A percentile compares a stretch with the other conserved stretches of the same genome.
These are phyloP conservation scores for Eucidaris tribuloides DNA, from an alignment of 35 echinoderm and acorn worm species.

Conservation along the genomic window DNA sequence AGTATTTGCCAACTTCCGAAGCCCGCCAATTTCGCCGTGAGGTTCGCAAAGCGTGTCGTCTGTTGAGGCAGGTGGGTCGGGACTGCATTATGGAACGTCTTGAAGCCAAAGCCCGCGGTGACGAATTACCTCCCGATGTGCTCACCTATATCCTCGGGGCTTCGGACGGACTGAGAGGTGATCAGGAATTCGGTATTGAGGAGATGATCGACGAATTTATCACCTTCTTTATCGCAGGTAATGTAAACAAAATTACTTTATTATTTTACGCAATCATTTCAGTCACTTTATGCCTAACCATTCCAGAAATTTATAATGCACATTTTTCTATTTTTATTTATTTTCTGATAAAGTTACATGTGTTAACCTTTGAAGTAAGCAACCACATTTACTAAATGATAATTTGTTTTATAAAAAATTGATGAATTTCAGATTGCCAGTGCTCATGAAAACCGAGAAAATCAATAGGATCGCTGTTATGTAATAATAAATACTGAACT, in stretches of 20 bases:
- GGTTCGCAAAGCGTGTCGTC: background rate
- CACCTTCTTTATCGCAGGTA: conserved; percentile 75
- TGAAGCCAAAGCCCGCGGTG: conserved; percentile 19
- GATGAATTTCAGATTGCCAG: too few relatives aligned
- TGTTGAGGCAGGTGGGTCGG: conserved; percentile 32
- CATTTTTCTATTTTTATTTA: background rate
- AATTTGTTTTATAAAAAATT: too few relatives aligned
- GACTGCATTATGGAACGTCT: conserved; percentile 25
- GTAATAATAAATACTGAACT: too few relatives aligned
- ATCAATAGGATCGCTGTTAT: too few relatives aligned
- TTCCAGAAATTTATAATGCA: background rate
- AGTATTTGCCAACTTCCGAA: background rate
- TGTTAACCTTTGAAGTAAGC: background rate
- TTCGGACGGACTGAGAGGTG: background rate
- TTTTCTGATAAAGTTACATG: too few relatives aligned
- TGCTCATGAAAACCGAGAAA: too few relatives aligned
- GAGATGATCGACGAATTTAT: conserved; percentile 76
- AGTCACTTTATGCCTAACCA: too few relatives aligned
- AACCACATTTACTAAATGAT: background rate
- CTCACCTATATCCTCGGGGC: conserved; percentile 55
- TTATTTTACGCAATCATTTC: too few relatives aligned
- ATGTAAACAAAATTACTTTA: background rate
- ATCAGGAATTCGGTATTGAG: conserved; percentile 23
- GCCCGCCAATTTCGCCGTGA: conserved; percentile 11
- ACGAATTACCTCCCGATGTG: conserved; percentile 44